Evolutionary conservation across 2,888 invertebrate genomes (phyloP).

Genomic region (Habrosyne pyritoides): DNA sequence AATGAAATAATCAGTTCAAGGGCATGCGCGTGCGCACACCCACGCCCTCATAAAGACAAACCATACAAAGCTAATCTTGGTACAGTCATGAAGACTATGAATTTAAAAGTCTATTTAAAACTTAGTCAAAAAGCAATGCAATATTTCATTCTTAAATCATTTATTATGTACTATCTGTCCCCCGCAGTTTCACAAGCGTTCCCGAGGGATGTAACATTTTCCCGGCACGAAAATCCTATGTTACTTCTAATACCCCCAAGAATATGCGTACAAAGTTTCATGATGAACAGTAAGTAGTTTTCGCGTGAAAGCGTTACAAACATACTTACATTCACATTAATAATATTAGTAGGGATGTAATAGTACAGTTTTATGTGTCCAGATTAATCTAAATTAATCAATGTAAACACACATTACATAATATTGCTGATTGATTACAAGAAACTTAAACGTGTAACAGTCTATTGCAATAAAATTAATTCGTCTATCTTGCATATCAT

Average conservation of each 20-base stretch:
- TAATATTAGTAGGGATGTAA: too few relatives aligned
- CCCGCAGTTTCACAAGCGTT: too few relatives aligned
- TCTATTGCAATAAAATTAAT: not conserved
- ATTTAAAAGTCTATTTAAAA: not conserved
- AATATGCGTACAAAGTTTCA: too few relatives aligned
- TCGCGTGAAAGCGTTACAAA: too few relatives aligned
- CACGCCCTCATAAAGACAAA: constrained; percentile 19
- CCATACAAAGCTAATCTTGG: constrained; percentile 5
- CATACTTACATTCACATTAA: too few relatives aligned
- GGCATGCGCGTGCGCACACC: constrained; percentile 43
- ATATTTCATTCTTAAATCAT: constrained; percentile 1
- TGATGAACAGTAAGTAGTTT: too few relatives aligned
- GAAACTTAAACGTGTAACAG: not conserved
- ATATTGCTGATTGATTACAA: constrained; percentile 2
- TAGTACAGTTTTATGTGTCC: not conserved
- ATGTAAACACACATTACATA: constrained; percentile 4
- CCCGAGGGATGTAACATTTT: too few relatives aligned
- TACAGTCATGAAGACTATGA: constrained; percentile 11
- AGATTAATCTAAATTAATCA: constrained; percentile 8
- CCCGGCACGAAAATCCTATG: too few relatives aligned
- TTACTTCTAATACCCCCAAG: too few relatives aligned
- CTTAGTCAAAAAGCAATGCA: constrained; percentile 1
- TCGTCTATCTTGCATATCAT: not conserved
- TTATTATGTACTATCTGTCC: constrained; percentile 5
- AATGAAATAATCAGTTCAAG: constrained; percentile 56